Percentiles rank a stretch among this genome's conserved stretches.
Conservation (phyloP, 2,888 invertebrate species). For the Ophion obscuratus region DNA sequence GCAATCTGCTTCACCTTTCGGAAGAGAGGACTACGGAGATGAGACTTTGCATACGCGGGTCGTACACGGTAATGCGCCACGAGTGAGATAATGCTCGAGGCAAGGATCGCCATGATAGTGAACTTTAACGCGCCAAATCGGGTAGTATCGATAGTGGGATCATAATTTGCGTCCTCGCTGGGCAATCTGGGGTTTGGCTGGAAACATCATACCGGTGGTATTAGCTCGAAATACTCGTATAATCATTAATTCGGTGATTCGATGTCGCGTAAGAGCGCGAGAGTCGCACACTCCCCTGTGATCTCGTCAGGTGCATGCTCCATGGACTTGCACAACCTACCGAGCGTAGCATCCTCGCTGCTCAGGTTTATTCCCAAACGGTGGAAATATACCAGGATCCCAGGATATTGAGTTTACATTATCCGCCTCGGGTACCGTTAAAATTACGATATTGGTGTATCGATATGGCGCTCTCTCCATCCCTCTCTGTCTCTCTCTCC, state of each 20-base stretch:
- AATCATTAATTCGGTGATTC: constrained; percentile 76
- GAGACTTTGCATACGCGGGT: no score
- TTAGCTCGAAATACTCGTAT: constrained; percentile 78
- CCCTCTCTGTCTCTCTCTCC: constrained; percentile 28
- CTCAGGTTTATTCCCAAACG: constrained; percentile 50
- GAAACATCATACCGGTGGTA: constrained; percentile 72
- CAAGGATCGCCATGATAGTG: constrained; percentile 53
- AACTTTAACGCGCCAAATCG: constrained; percentile 56
- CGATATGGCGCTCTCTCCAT: constrained; percentile 72
- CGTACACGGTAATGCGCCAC: no score
- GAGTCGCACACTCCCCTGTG: constrained; percentile 4
- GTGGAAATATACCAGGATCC: constrained; percentile 68
- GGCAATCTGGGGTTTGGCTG: constrained; percentile 19
- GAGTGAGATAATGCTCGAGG: constrained; percentile 29
- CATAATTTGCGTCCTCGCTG: constrained; percentile 43
- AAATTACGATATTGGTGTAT: constrained; percentile 78
- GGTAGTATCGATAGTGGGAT: constrained; percentile 56
- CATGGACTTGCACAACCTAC: constrained; percentile 51
- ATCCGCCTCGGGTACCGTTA: constrained; percentile 74
- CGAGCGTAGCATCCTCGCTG: constrained; percentile 37
- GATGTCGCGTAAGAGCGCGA: constrained; percentile 69
- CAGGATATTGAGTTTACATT: constrained; percentile 78
- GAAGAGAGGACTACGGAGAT: no score
- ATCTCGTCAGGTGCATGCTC: constrained; percentile 48
- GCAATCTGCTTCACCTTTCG: no score